These are phyloP conservation scores for Cotesia chilonis DNA, from an alignment of 1,140 invertebrate genomes.

Conservation along the genomic window DNA sequence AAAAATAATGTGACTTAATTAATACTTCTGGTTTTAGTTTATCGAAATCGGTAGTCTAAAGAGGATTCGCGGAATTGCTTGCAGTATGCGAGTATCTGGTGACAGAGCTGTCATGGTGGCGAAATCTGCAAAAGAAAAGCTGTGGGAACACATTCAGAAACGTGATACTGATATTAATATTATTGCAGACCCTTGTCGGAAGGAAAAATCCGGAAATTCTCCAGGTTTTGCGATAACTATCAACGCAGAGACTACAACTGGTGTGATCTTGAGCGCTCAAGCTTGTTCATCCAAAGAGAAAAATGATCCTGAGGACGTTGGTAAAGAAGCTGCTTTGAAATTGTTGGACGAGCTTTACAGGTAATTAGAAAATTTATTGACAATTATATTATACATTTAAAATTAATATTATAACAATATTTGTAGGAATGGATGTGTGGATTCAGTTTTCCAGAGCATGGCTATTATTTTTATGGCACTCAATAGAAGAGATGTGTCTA, in stretches of 20 bases:
- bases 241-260: conserved; percentile 91
- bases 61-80: conserved; percentile 89
- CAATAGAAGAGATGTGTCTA: conserved; percentile 95
- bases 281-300: conserved; percentile 62
- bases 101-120: conserved; percentile 91
- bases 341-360: conserved; percentile 91
- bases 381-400: too few species aligned
- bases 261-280: conserved; percentile 79
- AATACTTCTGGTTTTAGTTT: conserved; percentile 64
- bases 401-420: too few species aligned
- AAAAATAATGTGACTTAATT: conserved; percentile 43
- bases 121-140: conserved; percentile 88
- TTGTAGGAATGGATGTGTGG: conserved; percentile 82
- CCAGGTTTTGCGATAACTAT: conserved; percentile 90
- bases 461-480: conserved; percentile 90
- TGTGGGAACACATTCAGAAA: conserved; percentile 83
- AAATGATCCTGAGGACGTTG: conserved; percentile 89
- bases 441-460: conserved; percentile 88
- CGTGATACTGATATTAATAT: conserved; percentile 87
- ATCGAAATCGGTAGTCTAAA: conserved; percentile 91
- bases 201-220: conserved; percentile 85
- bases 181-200: conserved; percentile 89
- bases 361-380: background rate
- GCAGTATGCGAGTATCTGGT: conserved; percentile 89
- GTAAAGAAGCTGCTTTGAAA: conserved; percentile 79